Conservation (phyloP, 2,888 invertebrate genomes). For the Latrodectus hesperus region DNA sequence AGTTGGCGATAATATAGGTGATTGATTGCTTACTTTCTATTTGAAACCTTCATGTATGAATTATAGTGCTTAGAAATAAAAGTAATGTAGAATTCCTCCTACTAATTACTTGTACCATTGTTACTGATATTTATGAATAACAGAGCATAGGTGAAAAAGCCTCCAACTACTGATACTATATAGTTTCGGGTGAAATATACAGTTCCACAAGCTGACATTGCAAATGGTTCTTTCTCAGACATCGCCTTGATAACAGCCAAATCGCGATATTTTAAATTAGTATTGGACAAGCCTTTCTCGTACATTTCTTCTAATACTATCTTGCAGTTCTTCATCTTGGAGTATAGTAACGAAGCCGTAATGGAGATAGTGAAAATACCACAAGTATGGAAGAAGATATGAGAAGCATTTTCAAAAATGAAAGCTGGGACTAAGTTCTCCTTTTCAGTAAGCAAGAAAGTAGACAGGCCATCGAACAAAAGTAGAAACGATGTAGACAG, state of each 20-base stretch:
- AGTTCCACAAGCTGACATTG: constrained; percentile 18
- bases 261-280: background rate
- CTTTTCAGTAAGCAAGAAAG: background rate
- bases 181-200: constrained; percentile 19
- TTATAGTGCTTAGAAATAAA: no score
- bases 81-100: no score
- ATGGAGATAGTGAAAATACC: background rate
- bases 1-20: no score
- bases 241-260: constrained; percentile 7
- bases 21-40: no score
- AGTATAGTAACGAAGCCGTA: background rate
- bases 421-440: background rate
- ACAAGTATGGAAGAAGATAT: background rate
- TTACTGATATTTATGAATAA: constrained; percentile 35
- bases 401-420: background rate
- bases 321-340: background rate
- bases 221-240: constrained; percentile 6
- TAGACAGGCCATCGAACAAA: constrained; percentile 24
- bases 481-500: background rate
- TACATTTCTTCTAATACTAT: background rate
- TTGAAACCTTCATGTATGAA: no score
- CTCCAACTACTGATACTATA: constrained; percentile 10
- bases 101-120: background rate
- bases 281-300: background rate
- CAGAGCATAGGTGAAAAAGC: constrained; percentile 33